These are phyloP conservation scores for Tinea trinotella DNA, from an alignment of 2,888 invertebrate species.

Conservation along the genomic window DNA sequence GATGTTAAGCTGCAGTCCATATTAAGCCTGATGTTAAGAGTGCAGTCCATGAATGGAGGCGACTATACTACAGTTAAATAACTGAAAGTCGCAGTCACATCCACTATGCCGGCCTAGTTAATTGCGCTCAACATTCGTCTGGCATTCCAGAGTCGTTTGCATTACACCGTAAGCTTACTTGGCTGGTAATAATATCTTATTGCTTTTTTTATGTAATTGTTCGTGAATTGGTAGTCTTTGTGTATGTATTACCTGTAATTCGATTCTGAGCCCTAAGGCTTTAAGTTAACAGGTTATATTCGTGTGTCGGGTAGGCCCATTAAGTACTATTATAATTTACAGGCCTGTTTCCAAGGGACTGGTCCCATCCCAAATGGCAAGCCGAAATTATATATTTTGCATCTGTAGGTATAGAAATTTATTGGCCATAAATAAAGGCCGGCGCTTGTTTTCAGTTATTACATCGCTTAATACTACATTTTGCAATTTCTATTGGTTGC, in stretches of 20 bases:
- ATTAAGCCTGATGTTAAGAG: too few species aligned
- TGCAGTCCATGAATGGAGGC: too few species aligned
- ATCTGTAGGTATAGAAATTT: conserved; percentile 10
- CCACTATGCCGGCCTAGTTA: too few species aligned
- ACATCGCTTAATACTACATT: not conserved
- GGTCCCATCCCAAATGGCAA: conserved; percentile 15
- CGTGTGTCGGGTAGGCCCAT: not conserved
- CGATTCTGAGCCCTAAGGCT: not conserved
- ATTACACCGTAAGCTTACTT: not conserved
- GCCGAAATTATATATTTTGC: conserved; percentile 15
- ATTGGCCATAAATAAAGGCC: conserved; percentile 12
- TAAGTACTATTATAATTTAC: conserved; percentile 10
- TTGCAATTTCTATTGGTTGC: not conserved
- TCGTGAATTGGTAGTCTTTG: conserved; percentile 9
- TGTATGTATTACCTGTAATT: not conserved
- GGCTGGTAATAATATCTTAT: conserved; percentile 8
- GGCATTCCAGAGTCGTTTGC: not conserved
- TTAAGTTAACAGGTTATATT: not conserved
- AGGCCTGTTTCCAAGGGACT: conserved; percentile 6
- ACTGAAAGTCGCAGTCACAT: too few species aligned
- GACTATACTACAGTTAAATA: too few species aligned
- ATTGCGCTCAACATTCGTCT: too few species aligned
- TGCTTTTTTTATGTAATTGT: conserved; percentile 15
- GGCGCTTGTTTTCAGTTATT: conserved; percentile 12
- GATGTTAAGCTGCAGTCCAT: too few species aligned